Base-by-base conservation (phyloP, 2,113 vertebrate species). In the Chlorodrepanis virens region DNA sequence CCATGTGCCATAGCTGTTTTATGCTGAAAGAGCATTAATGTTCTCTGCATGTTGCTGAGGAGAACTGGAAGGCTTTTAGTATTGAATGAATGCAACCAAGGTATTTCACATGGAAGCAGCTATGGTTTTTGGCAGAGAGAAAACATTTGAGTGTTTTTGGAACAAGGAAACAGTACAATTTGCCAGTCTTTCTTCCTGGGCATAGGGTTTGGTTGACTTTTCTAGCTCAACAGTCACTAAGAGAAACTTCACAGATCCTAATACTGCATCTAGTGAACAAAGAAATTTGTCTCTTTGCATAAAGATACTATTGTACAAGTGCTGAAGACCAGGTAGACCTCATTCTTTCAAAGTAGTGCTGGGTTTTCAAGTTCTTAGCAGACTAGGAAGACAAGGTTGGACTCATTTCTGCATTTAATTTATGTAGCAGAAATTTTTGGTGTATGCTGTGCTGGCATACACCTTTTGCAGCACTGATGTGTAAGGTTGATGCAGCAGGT, bases 21-120 rank as follows among this genome's bases (percentile, higher is more conserved):
- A 79, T 82, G 64, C 60, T 92, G 77, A 64, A 84, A 84, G 69
- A 71, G 53, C 87, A 82, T 87, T 87, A 71, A 89, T 61, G 91
- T 71, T 89, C 81, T 89, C 52, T 75, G 40, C 31, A 8, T 79
- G 81, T 72, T 76, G 81, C 78, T 84, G 87, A 65, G 74, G 83
- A 77, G 83, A 91, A 60, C 74, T 87, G 63, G 89, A 95, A 94
- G 35, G 83, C 86, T 93, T 90, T 90, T 79, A 89, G 52, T 13
- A 14, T 24, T 79, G 70, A 84, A 29, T 69, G 22, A 60, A 53
- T 31, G 59, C 37, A 89, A 87, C 28, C 37, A 87, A 91, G 53
- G 57, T 91, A 61, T 87, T 85, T 89, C 53, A 72, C 37, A 10
- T 72, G 47, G 83, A 65, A 89, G 79, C 60, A 92, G 1, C 56